A percentile compares a stretch with the other conserved stretches of the same genome.
These are phyloP conservation scores for Carettochelys insculpta DNA, from an alignment of 2,113 vertebrate species.

Conservation along the genomic window DNA sequence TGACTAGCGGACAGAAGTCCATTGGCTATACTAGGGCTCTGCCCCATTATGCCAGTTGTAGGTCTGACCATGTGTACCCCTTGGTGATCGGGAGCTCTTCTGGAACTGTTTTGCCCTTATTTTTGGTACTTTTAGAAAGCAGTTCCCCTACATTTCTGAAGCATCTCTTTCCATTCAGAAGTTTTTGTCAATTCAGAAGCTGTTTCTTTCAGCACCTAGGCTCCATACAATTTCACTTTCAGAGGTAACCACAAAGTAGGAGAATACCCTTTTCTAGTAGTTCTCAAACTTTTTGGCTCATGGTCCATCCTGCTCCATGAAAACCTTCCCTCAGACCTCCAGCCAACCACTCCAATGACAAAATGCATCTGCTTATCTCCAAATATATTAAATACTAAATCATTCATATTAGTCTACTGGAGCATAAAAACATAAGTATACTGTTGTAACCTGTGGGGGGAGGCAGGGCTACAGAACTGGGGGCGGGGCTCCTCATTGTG, in stretches of 20 bases:
- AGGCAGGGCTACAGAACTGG: no score
- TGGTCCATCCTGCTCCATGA: no score
- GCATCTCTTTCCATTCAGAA: not conserved
- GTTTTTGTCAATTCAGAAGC: conserved; percentile 1
- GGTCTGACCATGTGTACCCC: not conserved
- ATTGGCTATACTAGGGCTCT: not conserved
- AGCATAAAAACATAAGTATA: no score
- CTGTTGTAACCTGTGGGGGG: no score
- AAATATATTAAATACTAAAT: no score
- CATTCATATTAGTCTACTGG: no score
- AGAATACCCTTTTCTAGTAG: not conserved
- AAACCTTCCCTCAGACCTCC: no score
- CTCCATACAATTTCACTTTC: not conserved
- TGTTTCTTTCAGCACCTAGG: fast-evolving
- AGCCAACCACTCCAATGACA: no score
- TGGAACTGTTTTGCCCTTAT: not conserved
- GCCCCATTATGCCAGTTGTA: not conserved
- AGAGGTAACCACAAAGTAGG: not conserved
- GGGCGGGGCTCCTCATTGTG: no score
- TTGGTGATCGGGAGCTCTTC: not conserved
- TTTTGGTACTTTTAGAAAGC: not conserved
- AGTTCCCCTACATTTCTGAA: not conserved
- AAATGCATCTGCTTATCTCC: no score
- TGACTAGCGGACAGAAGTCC: not conserved
- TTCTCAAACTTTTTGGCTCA: no score